A percentile compares a stretch with the other conserved stretches of the same genome.
These are phyloP conservation scores for Linyphia triangularis DNA, from an alignment of 2,888 invertebrate genomes.

Conservation along the genomic window DNA sequence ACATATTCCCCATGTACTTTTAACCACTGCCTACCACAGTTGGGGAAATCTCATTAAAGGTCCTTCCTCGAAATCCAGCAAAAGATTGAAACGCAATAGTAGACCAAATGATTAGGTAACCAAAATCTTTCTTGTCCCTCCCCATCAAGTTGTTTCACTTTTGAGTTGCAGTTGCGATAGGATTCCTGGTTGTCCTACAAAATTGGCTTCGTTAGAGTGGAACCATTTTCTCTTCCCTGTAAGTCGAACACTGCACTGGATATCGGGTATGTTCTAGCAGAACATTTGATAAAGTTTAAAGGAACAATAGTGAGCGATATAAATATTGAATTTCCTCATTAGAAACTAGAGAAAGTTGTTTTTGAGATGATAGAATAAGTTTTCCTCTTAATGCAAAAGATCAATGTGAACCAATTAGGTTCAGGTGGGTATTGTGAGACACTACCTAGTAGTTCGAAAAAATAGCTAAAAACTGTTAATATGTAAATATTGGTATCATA, in stretches of 20 bases:
- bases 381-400: too few species aligned
- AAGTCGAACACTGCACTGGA: not conserved
- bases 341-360: not conserved
- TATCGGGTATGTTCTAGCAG: not conserved
- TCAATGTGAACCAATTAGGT: too few species aligned
- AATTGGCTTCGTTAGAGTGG: not conserved
- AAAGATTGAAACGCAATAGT: too few species aligned
- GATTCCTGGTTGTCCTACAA: not conserved
- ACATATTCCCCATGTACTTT: not conserved
- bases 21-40: not conserved
- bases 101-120: not conserved
- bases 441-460: too few species aligned
- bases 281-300: not conserved
- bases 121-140: not conserved
- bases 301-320: not conserved
- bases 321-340: not conserved
- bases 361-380: too few species aligned
- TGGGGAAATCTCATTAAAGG: not conserved
- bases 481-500: too few species aligned
- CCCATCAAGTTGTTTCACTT: not conserved
- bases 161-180: not conserved
- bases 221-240: not conserved
- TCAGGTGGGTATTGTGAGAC: too few species aligned
- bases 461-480: too few species aligned
- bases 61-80: not conserved